phyloP scores from a whole-genome alignment of 2,797 vertebrate genomes.

The Pseudochirops corinnae region DNA sequence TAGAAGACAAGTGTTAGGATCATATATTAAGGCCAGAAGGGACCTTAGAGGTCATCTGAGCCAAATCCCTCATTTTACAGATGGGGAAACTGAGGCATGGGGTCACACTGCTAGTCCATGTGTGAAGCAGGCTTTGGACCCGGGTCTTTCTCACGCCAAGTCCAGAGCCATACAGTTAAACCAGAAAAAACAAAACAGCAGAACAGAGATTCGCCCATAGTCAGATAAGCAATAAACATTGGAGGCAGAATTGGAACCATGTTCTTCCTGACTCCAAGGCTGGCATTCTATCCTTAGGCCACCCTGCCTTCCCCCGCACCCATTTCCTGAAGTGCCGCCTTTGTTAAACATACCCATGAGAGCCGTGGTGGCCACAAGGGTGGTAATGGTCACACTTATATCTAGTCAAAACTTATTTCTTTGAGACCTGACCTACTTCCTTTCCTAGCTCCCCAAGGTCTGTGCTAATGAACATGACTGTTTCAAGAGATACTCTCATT shows the following conservation, averaged over 20 bases:
- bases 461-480: conserved; percentile 47
- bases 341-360: neutral
- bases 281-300: neutral
- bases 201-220: neutral
- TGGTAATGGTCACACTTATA: conserved; percentile 41
- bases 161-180: neutral
- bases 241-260: neutral
- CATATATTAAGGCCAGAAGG: neutral
- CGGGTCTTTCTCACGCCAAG: neutral
- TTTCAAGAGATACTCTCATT: conserved; percentile 53
- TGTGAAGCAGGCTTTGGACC: neutral
- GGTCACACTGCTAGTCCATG: neutral
- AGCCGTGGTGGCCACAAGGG: neutral
- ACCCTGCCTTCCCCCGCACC: too few relatives aligned
- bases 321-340: neutral
- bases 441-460: neutral
- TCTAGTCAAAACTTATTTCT: neutral
- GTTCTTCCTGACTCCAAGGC: neutral
- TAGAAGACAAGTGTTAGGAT: neutral
- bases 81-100: neutral
- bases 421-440: conserved; percentile 48
- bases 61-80: neutral
- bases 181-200: neutral
- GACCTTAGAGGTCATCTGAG: neutral
- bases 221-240: neutral